Conservation (phyloP, 2,113 vertebrate genomes). For the Dasyurus viverrinus region DNA sequence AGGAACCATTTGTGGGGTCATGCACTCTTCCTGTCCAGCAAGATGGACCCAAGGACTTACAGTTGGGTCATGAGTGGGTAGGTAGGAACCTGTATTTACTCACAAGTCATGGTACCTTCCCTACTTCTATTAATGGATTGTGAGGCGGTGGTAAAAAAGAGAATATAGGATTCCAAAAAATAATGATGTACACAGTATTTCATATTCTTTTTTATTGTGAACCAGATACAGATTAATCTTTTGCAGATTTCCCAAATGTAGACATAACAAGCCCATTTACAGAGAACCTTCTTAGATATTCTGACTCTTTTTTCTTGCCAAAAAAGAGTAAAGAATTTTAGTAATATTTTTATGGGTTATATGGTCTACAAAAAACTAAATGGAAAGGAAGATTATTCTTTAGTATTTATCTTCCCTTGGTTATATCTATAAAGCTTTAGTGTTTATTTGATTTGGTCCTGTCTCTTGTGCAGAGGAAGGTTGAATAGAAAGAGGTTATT, state of each 20-base stretch:
- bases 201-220: neutral
- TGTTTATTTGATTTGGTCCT: neutral
- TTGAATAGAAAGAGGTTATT: neutral
- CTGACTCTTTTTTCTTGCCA: neutral
- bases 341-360: neutral
- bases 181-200: neutral
- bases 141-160: neutral
- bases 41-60: conserved; percentile 93
- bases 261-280: neutral
- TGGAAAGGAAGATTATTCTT: neutral
- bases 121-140: neutral
- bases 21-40: conserved; percentile 94
- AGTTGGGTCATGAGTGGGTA: conserved; percentile 91
- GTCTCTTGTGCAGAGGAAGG: neutral
- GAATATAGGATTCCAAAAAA: neutral
- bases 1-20: conserved; percentile 93
- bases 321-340: conserved; percentile 2
- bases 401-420: neutral
- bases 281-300: neutral
- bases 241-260: neutral
- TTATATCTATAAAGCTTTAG: neutral
- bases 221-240: neutral
- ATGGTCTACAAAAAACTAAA: conserved; percentile 23
- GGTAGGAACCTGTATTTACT: conserved; percentile 64
- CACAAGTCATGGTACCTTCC: neutral